Percentiles rank a stretch among this genome's conserved stretches.
Conservation (phyloP, 2,888 invertebrate species). For the Spisula subtruncata region DNA sequence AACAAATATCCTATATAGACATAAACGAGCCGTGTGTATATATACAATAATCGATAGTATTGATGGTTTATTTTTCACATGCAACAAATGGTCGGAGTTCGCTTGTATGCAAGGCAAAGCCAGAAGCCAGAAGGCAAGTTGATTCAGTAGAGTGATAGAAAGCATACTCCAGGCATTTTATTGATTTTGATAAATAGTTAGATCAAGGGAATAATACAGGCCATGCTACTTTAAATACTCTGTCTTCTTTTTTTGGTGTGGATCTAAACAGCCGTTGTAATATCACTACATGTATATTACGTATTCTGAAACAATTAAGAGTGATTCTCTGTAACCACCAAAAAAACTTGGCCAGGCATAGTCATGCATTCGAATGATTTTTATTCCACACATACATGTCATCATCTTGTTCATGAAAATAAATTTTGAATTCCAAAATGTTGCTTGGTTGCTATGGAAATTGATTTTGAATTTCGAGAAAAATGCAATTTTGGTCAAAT, state of each 20-base stretch:
- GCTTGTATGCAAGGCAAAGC: not conserved
- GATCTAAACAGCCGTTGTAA: not conserved
- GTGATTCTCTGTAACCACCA: too few relatives aligned
- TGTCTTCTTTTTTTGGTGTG: not conserved
- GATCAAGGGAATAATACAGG: not conserved
- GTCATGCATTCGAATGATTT: too few relatives aligned
- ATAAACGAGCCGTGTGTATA: not conserved
- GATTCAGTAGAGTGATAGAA: not conserved
- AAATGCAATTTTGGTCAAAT: too few relatives aligned
- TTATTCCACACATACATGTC: too few relatives aligned
- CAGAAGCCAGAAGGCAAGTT: not conserved
- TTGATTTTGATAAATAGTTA: constrained; percentile 1
- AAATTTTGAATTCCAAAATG: too few relatives aligned
- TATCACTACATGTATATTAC: not conserved
- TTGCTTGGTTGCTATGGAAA: too few relatives aligned
- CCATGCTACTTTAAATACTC: not conserved
- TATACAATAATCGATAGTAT: constrained; percentile 20
- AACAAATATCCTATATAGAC: not conserved
- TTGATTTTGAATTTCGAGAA: too few relatives aligned
- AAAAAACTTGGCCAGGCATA: too few relatives aligned
- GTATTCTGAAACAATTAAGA: too few relatives aligned
- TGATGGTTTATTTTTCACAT: not conserved
- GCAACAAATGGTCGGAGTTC: not conserved
- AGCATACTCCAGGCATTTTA: not conserved
- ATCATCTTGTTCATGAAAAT: too few relatives aligned